Evolutionary conservation across 2,888 invertebrate species (phyloP), one percentile per base, ranked within the genome.

Genomic region (Lucinisca nassula): DNA sequence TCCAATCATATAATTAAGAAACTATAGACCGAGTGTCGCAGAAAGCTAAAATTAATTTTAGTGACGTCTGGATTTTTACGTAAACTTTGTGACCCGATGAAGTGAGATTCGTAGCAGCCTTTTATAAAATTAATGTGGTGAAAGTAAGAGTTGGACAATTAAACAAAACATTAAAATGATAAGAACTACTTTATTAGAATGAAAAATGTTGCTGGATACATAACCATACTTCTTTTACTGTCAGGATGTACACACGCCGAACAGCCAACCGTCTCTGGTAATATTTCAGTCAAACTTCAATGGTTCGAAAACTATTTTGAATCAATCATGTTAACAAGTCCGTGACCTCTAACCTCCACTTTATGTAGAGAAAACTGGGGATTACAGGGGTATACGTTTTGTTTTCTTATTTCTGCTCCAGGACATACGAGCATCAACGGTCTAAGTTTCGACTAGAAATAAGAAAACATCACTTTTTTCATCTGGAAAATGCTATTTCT

Each of bases 171-270:
- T 35, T 67, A 67, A 67, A 67, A 67, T 67, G 67, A 21, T 21
- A 8, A 67, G 67, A 67, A 67, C 67, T 32, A 67, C 17, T 67
- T 45, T 45, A 12, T 45, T 67, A 67, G 67, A 67, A 67, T 67
- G 67, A 35, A 35, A 32, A 32, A 67, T 67, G 67, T 67, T 32
- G 67, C 17, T 30, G 67, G 67, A 67, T 67, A 67, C 35, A 10
- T 67, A 67, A 24, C 17, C 4, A 10, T 67, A 67, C 0, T 30
- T 30, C 35, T 61, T 8, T 61, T 58, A 27, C 17, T 67, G 35
- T 67, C 67, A 67, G 12, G 35, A 67, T 67, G 67, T 35, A 17
- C 67, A 67, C 67, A 67, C 1, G 67, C 67, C 67, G 67, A 67
- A 17, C 67, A 67, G 35, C 67, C 67, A 35, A 14, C 21, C 67